Percentiles rank a stretch among this genome's conserved stretches.
Conservation (phyloP, 1,140 invertebrate genomes). For the Drosophila paulistorum region DNA sequence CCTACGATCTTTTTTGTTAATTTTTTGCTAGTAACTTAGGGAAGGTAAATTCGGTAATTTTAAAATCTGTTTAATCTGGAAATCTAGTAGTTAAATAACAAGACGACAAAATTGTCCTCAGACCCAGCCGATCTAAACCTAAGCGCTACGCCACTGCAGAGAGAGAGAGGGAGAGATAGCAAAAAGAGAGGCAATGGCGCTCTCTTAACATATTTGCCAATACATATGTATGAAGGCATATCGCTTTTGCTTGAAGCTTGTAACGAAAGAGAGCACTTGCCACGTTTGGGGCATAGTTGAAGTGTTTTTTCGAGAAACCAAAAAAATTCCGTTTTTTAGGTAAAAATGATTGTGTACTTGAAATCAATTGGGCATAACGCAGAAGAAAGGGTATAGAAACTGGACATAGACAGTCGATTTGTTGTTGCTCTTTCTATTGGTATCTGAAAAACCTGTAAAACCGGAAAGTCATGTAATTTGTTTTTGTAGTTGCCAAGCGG, state of each 20-base stretch:
- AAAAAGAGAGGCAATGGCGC: constrained; percentile 6
- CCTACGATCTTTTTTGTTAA: no score
- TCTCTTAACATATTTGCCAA: not conserved
- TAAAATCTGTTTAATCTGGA: no score
- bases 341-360: no score
- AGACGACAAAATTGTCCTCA: no score
- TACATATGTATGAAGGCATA: not conserved
- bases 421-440: not conserved
- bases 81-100: no score
- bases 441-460: constrained; percentile 61
- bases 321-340: no score
- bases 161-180: constrained; percentile 36
- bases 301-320: not conserved
- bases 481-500: constrained; percentile 42
- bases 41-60: no score
- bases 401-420: constrained; percentile 1
- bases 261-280: not conserved
- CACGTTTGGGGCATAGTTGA: no score
- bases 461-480: constrained; percentile 67
- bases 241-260: not conserved
- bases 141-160: not conserved
- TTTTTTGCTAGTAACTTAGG: no score
- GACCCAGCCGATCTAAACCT: no score
- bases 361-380: no score
- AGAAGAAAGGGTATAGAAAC: constrained; percentile 42